Evolutionary conservation across 2,797 vertebrate species (phyloP), one percentile per base, ranked within the genome.

Genomic region (Silurus lanzhouensis): DNA sequence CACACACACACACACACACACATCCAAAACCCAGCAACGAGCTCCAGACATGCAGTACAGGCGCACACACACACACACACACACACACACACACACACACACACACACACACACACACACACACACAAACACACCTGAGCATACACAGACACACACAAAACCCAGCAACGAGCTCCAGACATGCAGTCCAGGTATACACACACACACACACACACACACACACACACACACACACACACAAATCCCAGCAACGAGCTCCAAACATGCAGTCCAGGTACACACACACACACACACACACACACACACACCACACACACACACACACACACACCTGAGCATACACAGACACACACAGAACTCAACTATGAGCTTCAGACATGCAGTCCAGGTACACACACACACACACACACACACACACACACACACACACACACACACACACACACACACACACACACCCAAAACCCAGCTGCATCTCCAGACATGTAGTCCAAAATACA

Each of bases 261-360:
- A 97, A 99, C 91, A 99, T 99, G 98, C 98, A 99, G 96, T 98
- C 98, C 91, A 98, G 97, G 98, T 99, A 96, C n/a, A 70, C 83
- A 80, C 52, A 72, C 84, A 72, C 66, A 80, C 77, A 79, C 74
- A 27, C 63, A 78, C 74, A 79, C 63, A 58, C 83, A 76, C 71
- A 82, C 64, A 71, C 46, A 57, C 64, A 67, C 79, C 31, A 31
- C 31, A 31, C 31, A 31, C 31, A 31, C 31, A 31, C 31, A 31
- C 31, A 31, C 31, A 31, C 2, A 31, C 31, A 31, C 31, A 31
- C 31, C 31, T 31, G 31, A 31, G 31, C 31, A 31, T 31, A 31
- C 2, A 31, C 31, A 31, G 31, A 31, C 31, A 31, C 31, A 31
- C 31, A 31, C 31, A 31, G 3, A 31, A 31, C 31, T 3, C 31